Evolutionary conservation across 2,888 invertebrate species (phyloP), one percentile per base, ranked within the genome.

Genomic region (Drosophila nr. medialis): DNA sequence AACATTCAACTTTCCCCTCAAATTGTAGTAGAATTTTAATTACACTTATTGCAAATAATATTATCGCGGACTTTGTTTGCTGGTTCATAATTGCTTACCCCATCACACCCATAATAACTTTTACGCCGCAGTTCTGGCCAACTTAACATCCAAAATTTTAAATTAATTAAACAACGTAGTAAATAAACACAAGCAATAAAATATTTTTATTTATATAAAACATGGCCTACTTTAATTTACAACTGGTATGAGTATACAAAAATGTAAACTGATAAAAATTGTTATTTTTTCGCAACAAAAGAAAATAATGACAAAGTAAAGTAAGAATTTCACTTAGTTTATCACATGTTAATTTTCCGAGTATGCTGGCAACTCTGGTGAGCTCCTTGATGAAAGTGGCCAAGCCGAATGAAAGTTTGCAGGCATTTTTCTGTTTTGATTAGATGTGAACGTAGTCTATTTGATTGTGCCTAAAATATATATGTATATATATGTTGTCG

Each of bases 301-400:
- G 11, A 45, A 8, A 24, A 45, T 24, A 45, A 45, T 45, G 15
- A 4, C 7, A 24, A 45, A 24, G 24, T 24, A 15, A 24, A 2
- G 15, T 15, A 11, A 11, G 2, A 42, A 21, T 11, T 42, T 21
- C n/a, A 21, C 11, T 45, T 45, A 15, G 15, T 15, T 4, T 45
- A 45, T 45, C 45, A 45, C 24, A 15, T 15, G 24, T 15, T 15
- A 8, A 15, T 45, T 45, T 45, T 15, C 15, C 15, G 1, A 8
- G 24, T 45, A 45, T 8, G 24, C 15, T 45, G 74, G 75, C 74
- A 74, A 49, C 70, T 27, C 68, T 51, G 18, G 1, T 24, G 11
- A 50, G 6, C 24, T 67, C 24, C 27, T 54, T 58, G 27, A n/a
- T 3, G 11, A 50, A 21, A 18, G 4, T 38, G 11, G 3, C 15